Evolutionary conservation across 2,888 invertebrate species (phyloP), one percentile per base, ranked within the genome.

Genomic region (Drosophila paramelanica): DNA sequence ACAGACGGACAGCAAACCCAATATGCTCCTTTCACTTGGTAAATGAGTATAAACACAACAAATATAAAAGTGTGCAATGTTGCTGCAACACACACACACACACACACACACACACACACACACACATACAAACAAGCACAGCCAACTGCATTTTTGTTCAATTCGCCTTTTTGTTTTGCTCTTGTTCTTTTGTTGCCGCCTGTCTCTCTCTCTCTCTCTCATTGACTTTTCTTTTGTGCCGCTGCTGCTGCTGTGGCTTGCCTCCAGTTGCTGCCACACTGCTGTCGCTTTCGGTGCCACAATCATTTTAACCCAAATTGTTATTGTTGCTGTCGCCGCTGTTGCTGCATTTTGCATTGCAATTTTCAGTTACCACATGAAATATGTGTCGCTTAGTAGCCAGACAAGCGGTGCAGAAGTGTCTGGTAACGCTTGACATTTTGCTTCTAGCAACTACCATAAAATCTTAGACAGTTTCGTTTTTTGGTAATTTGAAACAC

Each of bases 301-400:
- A 84, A 83, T 80, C 74, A 77, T 80, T 82, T 84, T 84, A 84
- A 73, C 82, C 85, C 81, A 82, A 79, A 85, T 83, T 73, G 73
- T 67, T 58, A 72, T 67, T 77, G 72, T 59, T 68, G 55, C 46
- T 47, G 53, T 38, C 25, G 56, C 43, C 23, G 23, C 23, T 23
- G 23, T 23, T 61, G 39, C 23, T 70, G 52, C 62, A 68, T 68
- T 60, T 65, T 60, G 70, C 58, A 67, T 72, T 72, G 71, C 64
- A 67, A 66, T 67, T 76, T 77, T 74, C 62, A 73, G 65, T 68
- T 80, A 50, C 74, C 66, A 60, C 66, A 69, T 59, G 64, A 59
- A 66, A 65, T 65, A 70, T 77, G 65, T 71, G 71, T 74, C 67
- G 61, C 46, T 52, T 57, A 38, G 36, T 42, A 55, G 41, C 46